These are phyloP conservation scores for Octopus sinensis DNA, from an alignment of 1,140 invertebrate genomes.

Conservation along the genomic window DNA sequence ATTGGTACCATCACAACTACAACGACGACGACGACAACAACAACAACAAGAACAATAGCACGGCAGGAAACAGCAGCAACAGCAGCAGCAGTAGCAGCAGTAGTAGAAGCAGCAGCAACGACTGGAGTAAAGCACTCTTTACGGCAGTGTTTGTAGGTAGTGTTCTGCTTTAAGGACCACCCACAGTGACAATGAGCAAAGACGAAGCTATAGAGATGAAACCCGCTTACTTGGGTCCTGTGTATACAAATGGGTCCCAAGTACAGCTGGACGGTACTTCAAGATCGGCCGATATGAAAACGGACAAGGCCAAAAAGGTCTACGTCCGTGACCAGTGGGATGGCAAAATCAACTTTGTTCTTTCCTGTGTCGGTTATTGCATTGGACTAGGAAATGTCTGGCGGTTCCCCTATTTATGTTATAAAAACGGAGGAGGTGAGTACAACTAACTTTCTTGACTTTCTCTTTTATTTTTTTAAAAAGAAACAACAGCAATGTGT, in stretches of 20 bases:
- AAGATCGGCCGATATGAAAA: neutral
- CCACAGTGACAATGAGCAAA: neutral
- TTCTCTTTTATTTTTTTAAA: no score
- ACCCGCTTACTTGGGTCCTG: neutral
- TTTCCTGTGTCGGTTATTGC: constrained; percentile 12
- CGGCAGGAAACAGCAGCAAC: no score
- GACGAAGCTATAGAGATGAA: constrained; percentile 5
- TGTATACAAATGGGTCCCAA: constrained; percentile 8
- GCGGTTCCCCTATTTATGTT: constrained; percentile 10
- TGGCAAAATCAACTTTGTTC: constrained; percentile 11
- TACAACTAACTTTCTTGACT: neutral
- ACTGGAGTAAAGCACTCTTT: neutral
- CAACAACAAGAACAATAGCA: no score
- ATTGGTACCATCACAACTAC: no score
- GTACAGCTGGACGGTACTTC: neutral
- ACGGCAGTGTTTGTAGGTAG: neutral
- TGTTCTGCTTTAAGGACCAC: neutral
- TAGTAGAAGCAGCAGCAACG: neutral
- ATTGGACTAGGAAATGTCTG: constrained; percentile 12
- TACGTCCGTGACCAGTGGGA: neutral
- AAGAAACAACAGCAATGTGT: no score
- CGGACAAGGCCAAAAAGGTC: neutral
- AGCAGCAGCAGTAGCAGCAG: neutral
- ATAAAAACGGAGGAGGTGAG: constrained; percentile 14
- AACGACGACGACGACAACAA: no score